Conservation (phyloP, 2,888 invertebrate genomes). For the Pasiphila rectangulata region DNA sequence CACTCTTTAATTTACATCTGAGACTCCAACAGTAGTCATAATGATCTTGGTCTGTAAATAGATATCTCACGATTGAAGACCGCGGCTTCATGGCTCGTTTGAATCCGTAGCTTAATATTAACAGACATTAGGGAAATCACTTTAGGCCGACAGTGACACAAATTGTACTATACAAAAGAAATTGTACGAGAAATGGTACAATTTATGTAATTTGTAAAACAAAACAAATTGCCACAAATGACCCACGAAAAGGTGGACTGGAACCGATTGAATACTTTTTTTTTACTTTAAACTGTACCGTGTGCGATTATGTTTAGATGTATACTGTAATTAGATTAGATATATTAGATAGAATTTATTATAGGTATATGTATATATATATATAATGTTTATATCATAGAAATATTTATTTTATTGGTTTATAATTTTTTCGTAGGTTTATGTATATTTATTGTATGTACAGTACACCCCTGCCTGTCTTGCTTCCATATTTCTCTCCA, state of each 20-base stretch:
- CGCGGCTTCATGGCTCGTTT: conserved; percentile 17
- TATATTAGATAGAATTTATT: too few species aligned
- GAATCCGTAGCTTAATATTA: conserved; percentile 21
- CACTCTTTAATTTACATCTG: too few species aligned
- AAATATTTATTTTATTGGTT: too few species aligned
- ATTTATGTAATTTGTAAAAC: conserved; percentile 15
- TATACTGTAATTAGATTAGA: too few species aligned
- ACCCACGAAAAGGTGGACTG: conserved; percentile 45
- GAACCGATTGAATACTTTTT: conserved; percentile 59
- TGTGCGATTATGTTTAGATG: too few species aligned
- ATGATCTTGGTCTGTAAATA: not conserved
- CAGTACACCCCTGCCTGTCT: too few species aligned
- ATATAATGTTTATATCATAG: too few species aligned
- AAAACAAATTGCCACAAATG: conserved; percentile 43
- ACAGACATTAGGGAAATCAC: conserved; percentile 18
- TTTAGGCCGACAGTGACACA: not conserved
- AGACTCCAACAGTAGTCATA: too few species aligned
- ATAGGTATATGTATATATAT: too few species aligned
- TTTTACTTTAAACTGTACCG: conserved; percentile 48
- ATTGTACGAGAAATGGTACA: not conserved
- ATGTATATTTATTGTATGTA: too few species aligned
- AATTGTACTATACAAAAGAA: conserved; percentile 1
- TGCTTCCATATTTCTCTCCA: too few species aligned
- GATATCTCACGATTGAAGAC: not conserved
- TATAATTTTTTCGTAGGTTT: too few species aligned